A percentile compares a stretch with the other conserved stretches of the same genome.
These are phyloP conservation scores for Okapia johnstoni DNA, from an alignment of 2,113 vertebrate genomes.

Conservation along the genomic window DNA sequence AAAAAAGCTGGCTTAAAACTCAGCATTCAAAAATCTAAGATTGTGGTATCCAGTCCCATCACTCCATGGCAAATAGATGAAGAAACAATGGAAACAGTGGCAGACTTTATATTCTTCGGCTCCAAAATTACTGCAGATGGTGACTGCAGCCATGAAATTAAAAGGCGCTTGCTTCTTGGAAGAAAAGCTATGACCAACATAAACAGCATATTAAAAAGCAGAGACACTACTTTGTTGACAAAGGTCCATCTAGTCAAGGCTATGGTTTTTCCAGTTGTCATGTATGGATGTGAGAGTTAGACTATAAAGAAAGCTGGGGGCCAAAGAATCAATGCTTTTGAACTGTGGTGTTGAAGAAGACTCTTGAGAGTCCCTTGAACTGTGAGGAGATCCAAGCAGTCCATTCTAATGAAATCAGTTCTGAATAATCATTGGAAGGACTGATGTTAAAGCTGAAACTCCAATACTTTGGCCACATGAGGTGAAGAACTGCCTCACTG, in stretches of 20 bases:
- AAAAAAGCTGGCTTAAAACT: not conserved
- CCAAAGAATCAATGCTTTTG: not conserved
- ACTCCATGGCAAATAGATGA: too few relatives aligned
- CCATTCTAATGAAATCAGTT: not conserved
- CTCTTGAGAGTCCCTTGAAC: not conserved
- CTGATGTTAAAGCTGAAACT: not conserved
- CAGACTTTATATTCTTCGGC: not conserved
- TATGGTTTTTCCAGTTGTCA: not conserved
- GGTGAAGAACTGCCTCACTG: not conserved
- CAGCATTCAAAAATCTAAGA: not conserved
- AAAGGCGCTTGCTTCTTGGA: rapidly evolving
- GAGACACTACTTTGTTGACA: not conserved
- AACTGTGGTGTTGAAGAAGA: not conserved
- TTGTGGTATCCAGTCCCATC: not conserved
- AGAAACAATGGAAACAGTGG: not conserved
- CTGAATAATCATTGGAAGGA: not conserved
- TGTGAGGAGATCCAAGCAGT: not conserved
- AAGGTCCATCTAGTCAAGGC: not conserved
- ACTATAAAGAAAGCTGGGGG: not conserved
- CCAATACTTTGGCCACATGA: not conserved
- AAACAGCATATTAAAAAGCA: not conserved
- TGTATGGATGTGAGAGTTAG: not conserved
- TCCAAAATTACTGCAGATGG: not conserved
- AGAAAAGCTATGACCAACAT: not conserved
- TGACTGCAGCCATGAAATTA: not conserved